Conservation (phyloP, 2,888 invertebrate genomes). For the Phaedon cochleariae region DNA sequence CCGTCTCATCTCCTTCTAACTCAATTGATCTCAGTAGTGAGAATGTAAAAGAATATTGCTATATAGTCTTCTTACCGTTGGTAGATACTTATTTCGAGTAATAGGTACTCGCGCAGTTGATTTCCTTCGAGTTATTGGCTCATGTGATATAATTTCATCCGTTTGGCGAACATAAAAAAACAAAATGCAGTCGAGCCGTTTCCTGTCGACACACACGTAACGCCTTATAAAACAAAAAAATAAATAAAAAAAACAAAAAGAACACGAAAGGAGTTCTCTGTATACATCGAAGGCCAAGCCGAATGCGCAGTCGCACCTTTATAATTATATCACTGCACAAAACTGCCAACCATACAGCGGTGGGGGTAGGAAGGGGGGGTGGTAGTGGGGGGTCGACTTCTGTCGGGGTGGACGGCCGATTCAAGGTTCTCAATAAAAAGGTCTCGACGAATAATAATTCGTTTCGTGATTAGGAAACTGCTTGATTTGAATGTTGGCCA, state of each 20-base stretch:
- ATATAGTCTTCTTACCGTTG: background rate
- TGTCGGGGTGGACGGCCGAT: conserved; percentile 43
- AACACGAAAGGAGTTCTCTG: conserved; percentile 26
- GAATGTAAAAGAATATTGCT: no score
- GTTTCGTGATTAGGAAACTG: conserved; percentile 13
- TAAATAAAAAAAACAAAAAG: conserved; percentile 18
- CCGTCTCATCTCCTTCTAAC: no score
- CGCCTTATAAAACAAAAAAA: conserved; percentile 35
- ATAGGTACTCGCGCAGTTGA: background rate
- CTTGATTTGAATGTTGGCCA: background rate
- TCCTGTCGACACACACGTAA: conserved; percentile 46
- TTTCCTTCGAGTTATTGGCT: background rate
- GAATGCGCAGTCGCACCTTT: conserved; percentile 51
- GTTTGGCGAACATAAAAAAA: conserved; percentile 27
- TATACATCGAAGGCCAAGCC: conserved; percentile 31
- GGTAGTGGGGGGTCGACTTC: conserved; percentile 17
- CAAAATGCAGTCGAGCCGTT: conserved; percentile 46
- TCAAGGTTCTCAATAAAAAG: conserved; percentile 38
- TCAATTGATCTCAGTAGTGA: no score
- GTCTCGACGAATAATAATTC: conserved; percentile 8
- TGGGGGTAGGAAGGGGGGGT: conserved; percentile 25
- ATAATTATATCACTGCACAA: conserved; percentile 59
- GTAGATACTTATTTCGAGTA: background rate
- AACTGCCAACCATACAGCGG: conserved; percentile 42
- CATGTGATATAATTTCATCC: conserved; percentile 37